Percentiles rank a stretch among this genome's conserved stretches.
Evolutionary conservation across 2,113 vertebrate species (phyloP).

Genomic region (Eclectus roratus): DNA sequence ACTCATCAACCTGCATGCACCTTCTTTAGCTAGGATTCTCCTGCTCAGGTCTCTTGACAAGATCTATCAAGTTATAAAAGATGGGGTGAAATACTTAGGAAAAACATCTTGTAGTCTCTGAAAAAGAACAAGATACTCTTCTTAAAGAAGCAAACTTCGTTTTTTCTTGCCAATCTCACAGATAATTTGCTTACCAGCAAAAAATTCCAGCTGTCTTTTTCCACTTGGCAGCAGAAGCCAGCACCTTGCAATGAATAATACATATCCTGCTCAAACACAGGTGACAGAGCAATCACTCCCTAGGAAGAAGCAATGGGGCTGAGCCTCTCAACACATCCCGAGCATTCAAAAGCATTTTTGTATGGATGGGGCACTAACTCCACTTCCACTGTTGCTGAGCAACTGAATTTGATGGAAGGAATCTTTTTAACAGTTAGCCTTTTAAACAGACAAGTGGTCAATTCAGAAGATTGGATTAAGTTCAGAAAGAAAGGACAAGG

Average conservation of each 20-base stretch:
- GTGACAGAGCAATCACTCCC: not conserved
- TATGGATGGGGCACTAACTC: not conserved
- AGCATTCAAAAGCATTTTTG: not conserved
- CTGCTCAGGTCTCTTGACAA: not conserved
- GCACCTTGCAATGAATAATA: not conserved
- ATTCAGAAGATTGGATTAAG: not conserved
- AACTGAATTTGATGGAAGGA: not conserved
- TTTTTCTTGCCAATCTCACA: not conserved
- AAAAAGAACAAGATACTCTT: not conserved
- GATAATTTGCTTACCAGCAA: not conserved
- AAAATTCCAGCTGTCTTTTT: not conserved
- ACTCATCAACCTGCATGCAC: not conserved
- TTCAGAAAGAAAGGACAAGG: not conserved
- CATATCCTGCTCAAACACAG: not conserved
- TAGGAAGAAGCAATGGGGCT: not conserved
- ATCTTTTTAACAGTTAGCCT: not conserved
- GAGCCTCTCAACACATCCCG: not conserved
- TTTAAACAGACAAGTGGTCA: slow-evolving; percentile 15
- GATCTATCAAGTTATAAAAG: not conserved
- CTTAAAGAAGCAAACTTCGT: not conserved
- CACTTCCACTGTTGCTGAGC: slow-evolving; percentile 39
- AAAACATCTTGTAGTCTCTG: not conserved
- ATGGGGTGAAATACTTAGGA: not conserved
- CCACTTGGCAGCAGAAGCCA: not conserved
- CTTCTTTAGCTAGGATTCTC: not conserved